Percentiles rank a stretch among this genome's conserved stretches.
Conservation (phyloP, 2,888 invertebrate genomes). For the Meliscaeva auricollis region DNA sequence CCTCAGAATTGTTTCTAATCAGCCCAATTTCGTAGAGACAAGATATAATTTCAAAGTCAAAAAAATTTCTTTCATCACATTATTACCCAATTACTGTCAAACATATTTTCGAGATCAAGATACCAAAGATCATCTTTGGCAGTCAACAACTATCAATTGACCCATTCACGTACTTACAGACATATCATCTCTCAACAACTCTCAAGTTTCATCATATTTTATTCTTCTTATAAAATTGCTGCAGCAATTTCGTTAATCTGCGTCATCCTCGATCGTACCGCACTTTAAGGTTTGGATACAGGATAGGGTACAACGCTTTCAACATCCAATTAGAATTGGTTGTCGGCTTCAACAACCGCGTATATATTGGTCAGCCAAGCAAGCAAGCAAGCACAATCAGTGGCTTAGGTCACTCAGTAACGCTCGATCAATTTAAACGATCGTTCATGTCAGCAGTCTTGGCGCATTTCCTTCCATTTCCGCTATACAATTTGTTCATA, state of each 20-base stretch:
- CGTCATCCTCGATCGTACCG: conserved; percentile 57
- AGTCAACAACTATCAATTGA: conserved; percentile 72
- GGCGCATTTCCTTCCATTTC: conserved; percentile 63
- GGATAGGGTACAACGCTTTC: too few species aligned
- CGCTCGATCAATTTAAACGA: conserved; percentile 73
- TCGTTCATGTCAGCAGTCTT: conserved; percentile 48
- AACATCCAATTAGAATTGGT: too few species aligned
- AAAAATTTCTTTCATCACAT: conserved; percentile 39
- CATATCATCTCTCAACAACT: not conserved
- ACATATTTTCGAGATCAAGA: conserved; percentile 50
- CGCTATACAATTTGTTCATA: conserved; percentile 44
- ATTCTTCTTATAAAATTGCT: conserved; percentile 62
- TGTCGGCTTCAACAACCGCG: too few species aligned
- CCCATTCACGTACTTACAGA: conserved; percentile 40
- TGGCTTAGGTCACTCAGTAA: conserved; percentile 67
- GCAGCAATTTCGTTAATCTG: conserved; percentile 72
- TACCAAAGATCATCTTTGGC: conserved; percentile 59
- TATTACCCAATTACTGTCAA: conserved; percentile 70
- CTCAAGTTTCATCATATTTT: conserved; percentile 38
- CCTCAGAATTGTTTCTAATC: conserved; percentile 34
- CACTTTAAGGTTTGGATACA: not conserved
- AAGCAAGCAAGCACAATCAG: too few species aligned
- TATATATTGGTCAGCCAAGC: conserved; percentile 23
- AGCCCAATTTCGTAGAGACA: conserved; percentile 6
- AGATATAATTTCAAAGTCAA: conserved; percentile 32